Conservation (phyloP, 2,113 vertebrate species). For the Sturnus vulgaris region DNA sequence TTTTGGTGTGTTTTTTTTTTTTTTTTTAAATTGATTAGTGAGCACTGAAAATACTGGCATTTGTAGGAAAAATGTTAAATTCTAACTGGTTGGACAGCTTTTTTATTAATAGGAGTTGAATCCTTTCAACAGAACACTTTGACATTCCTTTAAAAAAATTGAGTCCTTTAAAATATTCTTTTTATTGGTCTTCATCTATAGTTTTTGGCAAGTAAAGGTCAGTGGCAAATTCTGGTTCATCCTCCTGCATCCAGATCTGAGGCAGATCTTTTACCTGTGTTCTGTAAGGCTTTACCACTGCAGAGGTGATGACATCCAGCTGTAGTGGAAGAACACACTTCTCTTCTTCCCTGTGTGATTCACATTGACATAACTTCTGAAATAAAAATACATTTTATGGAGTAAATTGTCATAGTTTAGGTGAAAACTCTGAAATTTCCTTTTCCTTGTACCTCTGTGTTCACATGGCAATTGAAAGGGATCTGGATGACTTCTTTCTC, state of each 20-base stretch:
- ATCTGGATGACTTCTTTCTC: background rate
- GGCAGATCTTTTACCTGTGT: background rate
- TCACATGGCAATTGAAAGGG: background rate
- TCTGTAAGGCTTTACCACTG: background rate
- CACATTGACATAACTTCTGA: accelerated
- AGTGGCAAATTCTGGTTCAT: background rate
- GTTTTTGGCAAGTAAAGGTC: background rate
- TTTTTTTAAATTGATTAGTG: background rate
- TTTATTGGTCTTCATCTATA: background rate
- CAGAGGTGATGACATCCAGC: background rate
- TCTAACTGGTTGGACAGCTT: background rate
- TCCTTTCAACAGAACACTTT: background rate
- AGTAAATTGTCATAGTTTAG: background rate
- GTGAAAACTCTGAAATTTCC: background rate
- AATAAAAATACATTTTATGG: background rate
- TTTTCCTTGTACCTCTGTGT: background rate
- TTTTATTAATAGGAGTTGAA: background rate
- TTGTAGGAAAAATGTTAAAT: background rate
- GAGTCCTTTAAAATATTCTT: background rate
- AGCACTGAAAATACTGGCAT: background rate
- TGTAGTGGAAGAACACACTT: background rate
- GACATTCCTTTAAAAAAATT: background rate
- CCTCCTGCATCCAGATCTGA: background rate
- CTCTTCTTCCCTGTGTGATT: background rate
- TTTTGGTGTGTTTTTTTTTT: too few species aligned